Base-by-base conservation (phyloP, 2,888 invertebrate genomes). In the Nasonia oneida region DNA sequence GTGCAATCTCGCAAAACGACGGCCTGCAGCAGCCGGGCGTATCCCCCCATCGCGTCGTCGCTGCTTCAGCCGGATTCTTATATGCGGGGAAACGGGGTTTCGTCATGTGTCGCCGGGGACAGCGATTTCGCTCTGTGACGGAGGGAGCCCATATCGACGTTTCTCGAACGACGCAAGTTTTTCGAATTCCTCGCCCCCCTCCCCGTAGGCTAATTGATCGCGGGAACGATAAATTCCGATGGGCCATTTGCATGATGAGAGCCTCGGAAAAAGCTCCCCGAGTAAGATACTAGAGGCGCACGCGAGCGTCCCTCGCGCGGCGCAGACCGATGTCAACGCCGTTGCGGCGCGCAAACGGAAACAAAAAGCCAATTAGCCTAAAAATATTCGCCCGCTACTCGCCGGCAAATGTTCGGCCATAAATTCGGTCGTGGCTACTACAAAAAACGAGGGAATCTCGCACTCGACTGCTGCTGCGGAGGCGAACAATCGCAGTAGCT, bases 1-100 rank as follows among this genome's bases (percentile, higher is more conserved):
- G 70, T 71, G 37, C 70, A 71, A 71, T 71, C 70, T 37, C 70
- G 8, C 39, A 14, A 71, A 71, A 39, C 37, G 37, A 61, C 57
- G 47, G 12, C 42, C 42, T 47, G 39, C 39, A 42, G 39, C 39
- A 42, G 57, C n/a, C 57, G 57, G 57, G 57, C 57, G 57, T 61
- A 61, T 15, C 18, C 53, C 53, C 53, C 53, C 15, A 18, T 53
- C 53, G 18, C 53, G 53, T 2, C 53, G 53, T 2, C 42, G 47
- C 12, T 12, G 47, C 18, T 53, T 53, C 15, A 18, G 18, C 18
- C 18, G 18, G 4, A 53, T 53, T 53, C 53, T 53, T n/a, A 29
- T 29, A 29, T 29, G 57, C 10, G n/a, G 57, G 57, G 23, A 61
- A 61, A n/a, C 23, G 57, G 57, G n/a, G n/a, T n/a, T 53, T 53